These are phyloP conservation scores for Lasaia peninsularis DNA, from an alignment of 1,140 invertebrate genomes.

Conservation along the genomic window DNA sequence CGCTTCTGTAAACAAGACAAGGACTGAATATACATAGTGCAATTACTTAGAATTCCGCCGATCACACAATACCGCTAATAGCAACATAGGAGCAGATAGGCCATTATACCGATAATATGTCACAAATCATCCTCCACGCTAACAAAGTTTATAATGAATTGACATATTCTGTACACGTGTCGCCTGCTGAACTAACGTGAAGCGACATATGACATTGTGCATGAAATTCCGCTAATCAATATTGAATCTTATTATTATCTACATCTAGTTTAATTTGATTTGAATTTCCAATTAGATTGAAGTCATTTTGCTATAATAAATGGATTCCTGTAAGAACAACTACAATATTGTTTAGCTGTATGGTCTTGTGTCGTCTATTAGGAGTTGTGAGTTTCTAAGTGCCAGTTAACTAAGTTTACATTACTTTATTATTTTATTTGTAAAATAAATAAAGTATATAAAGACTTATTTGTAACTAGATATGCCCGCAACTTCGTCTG, in stretches of 20 bases:
- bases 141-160: slow-evolving; percentile 75
- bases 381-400: slow-evolving; percentile 43
- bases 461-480: no score
- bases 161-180: slow-evolving; percentile 73
- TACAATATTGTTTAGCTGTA: slow-evolving; percentile 34
- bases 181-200: slow-evolving; percentile 48
- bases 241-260: slow-evolving; percentile 29
- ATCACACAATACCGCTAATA: slow-evolving; percentile 59
- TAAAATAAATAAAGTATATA: no score
- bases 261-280: slow-evolving; percentile 27
- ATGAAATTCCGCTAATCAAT: slow-evolving; percentile 27
- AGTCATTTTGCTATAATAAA: slow-evolving; percentile 33
- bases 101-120: slow-evolving; percentile 67
- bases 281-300: slow-evolving; percentile 16
- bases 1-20: no score
- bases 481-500: no score
- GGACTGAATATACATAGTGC: slow-evolving; percentile 36
- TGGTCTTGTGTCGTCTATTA: slow-evolving; percentile 39
- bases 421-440: neutral
- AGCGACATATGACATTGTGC: slow-evolving; percentile 38
- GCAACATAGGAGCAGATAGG: slow-evolving; percentile 54
- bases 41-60: slow-evolving; percentile 55
- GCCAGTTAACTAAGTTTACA: neutral
- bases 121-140: slow-evolving; percentile 69
- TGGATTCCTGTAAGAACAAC: slow-evolving; percentile 38